Evolutionary conservation across 2,888 invertebrate species (phyloP), one percentile per base, ranked within the genome.

Genomic region (Dioctria rufipes): DNA sequence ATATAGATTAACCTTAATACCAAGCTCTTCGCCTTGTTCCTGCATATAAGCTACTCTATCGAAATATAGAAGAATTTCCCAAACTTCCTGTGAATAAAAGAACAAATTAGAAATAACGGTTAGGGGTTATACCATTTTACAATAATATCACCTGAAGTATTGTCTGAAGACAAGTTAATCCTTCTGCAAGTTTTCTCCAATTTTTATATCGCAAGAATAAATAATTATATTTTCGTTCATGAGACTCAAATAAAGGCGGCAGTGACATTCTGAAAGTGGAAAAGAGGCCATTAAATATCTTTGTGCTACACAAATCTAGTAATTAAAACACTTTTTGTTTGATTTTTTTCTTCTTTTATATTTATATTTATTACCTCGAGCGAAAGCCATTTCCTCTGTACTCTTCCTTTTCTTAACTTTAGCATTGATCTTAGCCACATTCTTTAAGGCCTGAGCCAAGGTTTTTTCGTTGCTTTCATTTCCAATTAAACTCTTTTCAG

Each of bases 1-100:
- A 73, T 87, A 88, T 88, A 87, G 91, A 69, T 85, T 86, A 85
- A 86, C 85, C 85, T 85, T 87, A 84, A 89, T 78, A 25, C 89
- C 87, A n/a, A 86, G 85, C 71, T 87, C 86, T 63, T 86, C 86
- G 11, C 87, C 85, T 37, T 80, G 69, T 65, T 89, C 89, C 67
- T 87, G 73, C 81, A 92, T 86, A 85, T 88, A 91, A 83, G 89
- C 89, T 37, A 91, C 85, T 81, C 92, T 89, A 86, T 92, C 92
- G 78, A 90, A 86, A 3, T 91, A 86, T 9, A 92, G 87, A 43
- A 92, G 80, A 85, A 91, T 91, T 86, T 92, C 92, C 84, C 91
- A 91, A 67, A 92, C 85, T 83, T 87, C 90, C 91, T 94, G 90
- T 83, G 87, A 88, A 25, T 25, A 65, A 51, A 43, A 51, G 2